A percentile compares a stretch with the other conserved stretches of the same genome.
Evolutionary conservation across 2,888 invertebrate species (phyloP).

Genomic region (Orthosia incerta): DNA sequence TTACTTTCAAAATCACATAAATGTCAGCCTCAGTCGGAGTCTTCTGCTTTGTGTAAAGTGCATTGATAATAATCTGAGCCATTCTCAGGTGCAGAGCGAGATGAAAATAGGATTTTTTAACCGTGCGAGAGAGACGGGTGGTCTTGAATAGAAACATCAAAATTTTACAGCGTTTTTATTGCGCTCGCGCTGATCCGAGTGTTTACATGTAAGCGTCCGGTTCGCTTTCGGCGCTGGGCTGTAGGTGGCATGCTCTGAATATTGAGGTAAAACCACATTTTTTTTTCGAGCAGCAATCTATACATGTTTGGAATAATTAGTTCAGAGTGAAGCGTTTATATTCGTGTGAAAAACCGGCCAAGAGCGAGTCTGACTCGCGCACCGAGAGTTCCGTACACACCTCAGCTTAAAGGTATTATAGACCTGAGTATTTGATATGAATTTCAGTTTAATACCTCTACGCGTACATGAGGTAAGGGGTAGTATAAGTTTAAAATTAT

Average conservation of each 20-base stretch:
- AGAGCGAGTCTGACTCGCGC: too few species aligned
- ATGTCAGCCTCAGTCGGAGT: conserved; percentile 85
- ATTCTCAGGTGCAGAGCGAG: conserved; percentile 81
- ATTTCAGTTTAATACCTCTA: too few species aligned
- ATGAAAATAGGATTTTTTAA: conserved; percentile 59
- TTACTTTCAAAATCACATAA: conserved; percentile 90
- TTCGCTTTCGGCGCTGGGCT: conserved; percentile 71
- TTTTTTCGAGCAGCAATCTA: conserved; percentile 62
- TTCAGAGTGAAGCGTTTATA: conserved; percentile 58
- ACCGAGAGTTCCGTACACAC: too few species aligned
- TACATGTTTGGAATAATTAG: conserved; percentile 63
- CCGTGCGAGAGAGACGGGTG: conserved; percentile 71
- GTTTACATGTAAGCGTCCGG: conserved; percentile 88
- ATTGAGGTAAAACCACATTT: conserved; percentile 71
- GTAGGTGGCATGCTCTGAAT: conserved; percentile 74
- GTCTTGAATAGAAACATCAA: conserved; percentile 90
- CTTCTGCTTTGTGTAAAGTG: conserved; percentile 91
- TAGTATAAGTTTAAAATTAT: too few species aligned
- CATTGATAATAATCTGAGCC: conserved; percentile 90
- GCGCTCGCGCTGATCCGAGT: conserved; percentile 83
- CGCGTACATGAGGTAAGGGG: too few species aligned
- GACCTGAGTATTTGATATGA: too few species aligned
- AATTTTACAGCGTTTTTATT: conserved; percentile 91
- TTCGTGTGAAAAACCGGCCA: conserved; percentile 66
- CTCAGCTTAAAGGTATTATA: too few species aligned